These are phyloP conservation scores for Odontocerum albicorne DNA, from an alignment of 2,888 invertebrate genomes.

Conservation along the genomic window DNA sequence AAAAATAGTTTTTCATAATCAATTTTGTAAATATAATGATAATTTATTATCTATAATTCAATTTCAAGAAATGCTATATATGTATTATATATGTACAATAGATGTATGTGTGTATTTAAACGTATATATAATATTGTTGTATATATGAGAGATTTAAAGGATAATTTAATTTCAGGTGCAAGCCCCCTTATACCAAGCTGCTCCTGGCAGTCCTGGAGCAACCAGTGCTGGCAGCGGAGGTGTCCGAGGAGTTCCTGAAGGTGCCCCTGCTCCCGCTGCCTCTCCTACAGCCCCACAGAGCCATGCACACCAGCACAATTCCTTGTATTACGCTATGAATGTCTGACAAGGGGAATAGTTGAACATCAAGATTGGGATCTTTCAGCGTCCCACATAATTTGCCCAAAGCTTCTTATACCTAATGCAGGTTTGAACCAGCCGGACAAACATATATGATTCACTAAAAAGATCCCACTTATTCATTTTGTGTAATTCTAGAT, in stretches of 20 bases:
- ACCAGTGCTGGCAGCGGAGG: conserved; percentile 73
- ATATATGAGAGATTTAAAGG: too few relatives aligned
- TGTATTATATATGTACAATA: too few relatives aligned
- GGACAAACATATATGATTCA: too few relatives aligned
- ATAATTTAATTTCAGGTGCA: conserved; percentile 48
- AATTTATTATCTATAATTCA: too few relatives aligned
- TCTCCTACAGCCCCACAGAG: conserved; percentile 55
- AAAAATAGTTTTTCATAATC: too few relatives aligned
- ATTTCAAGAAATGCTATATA: too few relatives aligned
- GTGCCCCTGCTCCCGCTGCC: conserved; percentile 50
- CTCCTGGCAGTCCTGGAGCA: conserved; percentile 66
- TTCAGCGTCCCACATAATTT: conserved; percentile 12
- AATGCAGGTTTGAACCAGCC: too few relatives aligned
- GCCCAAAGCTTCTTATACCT: too few relatives aligned
- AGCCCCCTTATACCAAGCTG: conserved; percentile 54
- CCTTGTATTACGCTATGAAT: conserved; percentile 84
- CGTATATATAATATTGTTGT: too few relatives aligned
- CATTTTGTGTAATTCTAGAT: too few relatives aligned
- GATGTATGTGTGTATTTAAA: too few relatives aligned
- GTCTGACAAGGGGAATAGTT: conserved; percentile 69
- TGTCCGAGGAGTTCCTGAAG: conserved; percentile 70
- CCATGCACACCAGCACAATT: conserved; percentile 52
- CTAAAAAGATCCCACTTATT: not conserved
- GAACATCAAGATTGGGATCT: conserved; percentile 28
- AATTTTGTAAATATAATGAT: too few relatives aligned